Base-by-base conservation (phyloP, 2,797 vertebrate genomes). In the Crenichthys baileyi region DNA sequence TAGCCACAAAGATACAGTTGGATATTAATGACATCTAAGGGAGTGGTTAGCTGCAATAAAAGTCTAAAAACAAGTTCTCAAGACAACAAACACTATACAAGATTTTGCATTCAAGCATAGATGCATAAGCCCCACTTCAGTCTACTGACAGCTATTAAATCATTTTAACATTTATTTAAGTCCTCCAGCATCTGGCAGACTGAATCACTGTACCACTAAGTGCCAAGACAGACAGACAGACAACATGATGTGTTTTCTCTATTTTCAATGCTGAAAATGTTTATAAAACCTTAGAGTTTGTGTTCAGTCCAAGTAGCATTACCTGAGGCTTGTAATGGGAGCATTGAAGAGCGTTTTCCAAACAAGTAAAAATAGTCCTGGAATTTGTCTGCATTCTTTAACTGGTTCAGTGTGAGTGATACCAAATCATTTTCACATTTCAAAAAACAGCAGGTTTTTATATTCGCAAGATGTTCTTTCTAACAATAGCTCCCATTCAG, bases 321-420 rank as follows among this genome's bases (percentile, higher is more conserved):
- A 88, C 90, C 91, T 82, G 87, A 61, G 93, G 92, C 89, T 90
- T 90, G 91, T 91, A 92, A 92, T 93, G 93, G 86, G 91, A 89
- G 89, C 70, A 90, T 89, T 85, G 88, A 88, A 83, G 18, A 86
- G 79, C 77, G 71, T 55, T 39, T 51, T n/a, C 39, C n/a, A 29
- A 72, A 74, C 73, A 58, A 53, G 71, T 8, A 13, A 60, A 39
- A 78, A 73, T 44, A 72, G 22, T 60, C 15, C 29, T 41, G 18
- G 24, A 70, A 61, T 68, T 41, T n/a, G 20, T 44, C 79, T 58
- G 41, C n/a, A 29, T 51, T 78, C 60, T 36, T 68, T 56, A 60
- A 83, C 78, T 81, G 63, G 29, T 55, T 41, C 41, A 39, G 41
- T 31, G 6, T n/a, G 41, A 80, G 36, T 76, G 53, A 75, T 3